phyloP scores from a whole-genome alignment of 2,888 invertebrate species.

The Ganaspis brasiliensis region DNA sequence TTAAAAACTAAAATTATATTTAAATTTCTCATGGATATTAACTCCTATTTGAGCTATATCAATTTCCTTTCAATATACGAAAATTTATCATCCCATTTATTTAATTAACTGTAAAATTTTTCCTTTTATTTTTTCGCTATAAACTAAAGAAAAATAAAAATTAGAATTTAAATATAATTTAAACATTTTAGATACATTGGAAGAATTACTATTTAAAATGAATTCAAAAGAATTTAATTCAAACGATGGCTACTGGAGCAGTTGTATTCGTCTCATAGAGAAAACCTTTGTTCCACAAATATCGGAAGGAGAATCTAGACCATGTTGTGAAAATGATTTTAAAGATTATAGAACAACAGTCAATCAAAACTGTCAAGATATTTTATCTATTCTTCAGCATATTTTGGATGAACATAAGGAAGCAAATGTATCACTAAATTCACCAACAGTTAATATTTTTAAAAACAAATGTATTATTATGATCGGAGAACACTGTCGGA shows the following conservation, averaged over 20 bases:
- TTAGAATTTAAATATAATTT: no score
- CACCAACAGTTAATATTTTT: conserved; percentile 57
- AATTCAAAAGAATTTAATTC: conserved; percentile 51
- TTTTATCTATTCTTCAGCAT: conserved; percentile 66
- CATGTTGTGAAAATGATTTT: conserved; percentile 74
- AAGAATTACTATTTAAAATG: no score
- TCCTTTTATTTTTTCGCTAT: no score
- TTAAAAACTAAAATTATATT: no score
- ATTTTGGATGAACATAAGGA: conserved; percentile 57
- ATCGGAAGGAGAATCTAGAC: conserved; percentile 63
- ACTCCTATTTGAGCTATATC: no score
- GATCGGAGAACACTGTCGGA: conserved; percentile 75
- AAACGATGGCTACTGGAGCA: conserved; percentile 64
- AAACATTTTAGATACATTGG: no score
- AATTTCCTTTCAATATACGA: no score
- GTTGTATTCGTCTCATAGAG: conserved; percentile 66
- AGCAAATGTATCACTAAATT: conserved; percentile 16
- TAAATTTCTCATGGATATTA: no score
- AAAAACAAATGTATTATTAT: conserved; percentile 68
- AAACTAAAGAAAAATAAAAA: no score
- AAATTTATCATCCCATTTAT: no score
- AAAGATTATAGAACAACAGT: conserved; percentile 67
- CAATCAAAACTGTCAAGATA: conserved; percentile 67
- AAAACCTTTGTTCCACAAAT: conserved; percentile 69
- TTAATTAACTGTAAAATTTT: no score